These are phyloP conservation scores for Xenus cinereus DNA, from an alignment of 2,113 vertebrate species.

Conservation along the genomic window DNA sequence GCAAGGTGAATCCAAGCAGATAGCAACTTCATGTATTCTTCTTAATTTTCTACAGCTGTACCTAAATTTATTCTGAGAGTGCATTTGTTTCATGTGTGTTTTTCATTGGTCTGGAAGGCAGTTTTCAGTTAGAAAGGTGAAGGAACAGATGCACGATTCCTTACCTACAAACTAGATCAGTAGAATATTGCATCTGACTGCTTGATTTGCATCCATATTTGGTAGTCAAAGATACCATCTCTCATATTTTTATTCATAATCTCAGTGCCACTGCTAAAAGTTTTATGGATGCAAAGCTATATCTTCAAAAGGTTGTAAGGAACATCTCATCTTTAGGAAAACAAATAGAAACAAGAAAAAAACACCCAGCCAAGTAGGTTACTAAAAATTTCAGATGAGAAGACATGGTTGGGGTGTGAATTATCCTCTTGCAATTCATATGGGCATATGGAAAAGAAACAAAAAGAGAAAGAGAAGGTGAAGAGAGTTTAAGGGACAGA, in stretches of 20 bases:
- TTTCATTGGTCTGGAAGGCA: not conserved
- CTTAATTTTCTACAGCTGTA: not conserved
- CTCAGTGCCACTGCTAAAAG: not conserved
- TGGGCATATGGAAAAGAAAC: not conserved
- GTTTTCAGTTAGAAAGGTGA: not conserved
- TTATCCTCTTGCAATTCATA: not conserved
- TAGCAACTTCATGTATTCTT: not conserved
- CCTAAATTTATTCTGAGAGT: not conserved
- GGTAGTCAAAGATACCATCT: not conserved
- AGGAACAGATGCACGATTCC: not conserved
- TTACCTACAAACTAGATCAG: not conserved
- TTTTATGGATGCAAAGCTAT: not conserved
- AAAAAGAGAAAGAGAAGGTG: not conserved
- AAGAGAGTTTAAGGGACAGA: not conserved
- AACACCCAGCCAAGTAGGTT: not conserved
- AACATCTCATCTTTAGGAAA: not conserved
- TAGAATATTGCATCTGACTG: not conserved
- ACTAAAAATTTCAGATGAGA: not conserved
- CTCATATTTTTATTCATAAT: not conserved
- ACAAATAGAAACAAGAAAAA: not conserved
- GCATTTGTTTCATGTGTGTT: not conserved
- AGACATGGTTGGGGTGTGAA: not conserved
- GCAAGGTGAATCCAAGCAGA: conserved; percentile 5
- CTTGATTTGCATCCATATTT: not conserved
- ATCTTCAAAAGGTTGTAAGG: not conserved